Evolutionary conservation across 1,140 invertebrate genomes (phyloP), one percentile per base, ranked within the genome.

Genomic region (Conus betulinus): DNA sequence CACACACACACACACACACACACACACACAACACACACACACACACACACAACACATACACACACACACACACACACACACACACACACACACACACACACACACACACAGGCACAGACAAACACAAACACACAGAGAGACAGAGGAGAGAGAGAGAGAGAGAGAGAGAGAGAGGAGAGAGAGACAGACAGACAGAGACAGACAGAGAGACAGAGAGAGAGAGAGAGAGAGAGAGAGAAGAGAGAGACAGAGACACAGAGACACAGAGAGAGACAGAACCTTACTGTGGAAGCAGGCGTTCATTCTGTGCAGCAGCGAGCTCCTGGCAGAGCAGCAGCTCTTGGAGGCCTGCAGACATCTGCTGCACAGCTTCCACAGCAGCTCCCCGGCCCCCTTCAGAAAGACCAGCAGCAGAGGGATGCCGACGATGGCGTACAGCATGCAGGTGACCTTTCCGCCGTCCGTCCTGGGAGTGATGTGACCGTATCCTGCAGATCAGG

Each of bases 401-500:
- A 74, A 78, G 23, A 76, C 71, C 71, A 87, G 71, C 57, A 87
- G 15, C 4, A 87, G 25, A 5, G 85, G 85, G 15, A 87, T 76
- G 17, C 85, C 85, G 20, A 84, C 15, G 6, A 84, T 39, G 51
- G 71, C 85, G 74, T 87, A 87, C 71, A 87, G 5, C 85, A 87
- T 78, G 85, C 71, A 78, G 1, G 74, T n/a, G 5, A 79, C 27
- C 11, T 71, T 71, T 0, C 85, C 85, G 3, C 20, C 10, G 1
- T n/a, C 13, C 3, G 85, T 87, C 74, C 52, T 76, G 15, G 85
- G 85, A 2, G 74, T 78, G 52, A 87, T 87, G 52, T 87, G 85
- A 13, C 85, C 85, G 85, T 78, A 87, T 10, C 85, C 85, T 87
- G 71, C 51, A 60, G 8, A 60, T 60, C 15, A 60, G 0, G 57